Conservation (phyloP, 2,888 invertebrate species). For the Orthonychiurus folsomi region DNA sequence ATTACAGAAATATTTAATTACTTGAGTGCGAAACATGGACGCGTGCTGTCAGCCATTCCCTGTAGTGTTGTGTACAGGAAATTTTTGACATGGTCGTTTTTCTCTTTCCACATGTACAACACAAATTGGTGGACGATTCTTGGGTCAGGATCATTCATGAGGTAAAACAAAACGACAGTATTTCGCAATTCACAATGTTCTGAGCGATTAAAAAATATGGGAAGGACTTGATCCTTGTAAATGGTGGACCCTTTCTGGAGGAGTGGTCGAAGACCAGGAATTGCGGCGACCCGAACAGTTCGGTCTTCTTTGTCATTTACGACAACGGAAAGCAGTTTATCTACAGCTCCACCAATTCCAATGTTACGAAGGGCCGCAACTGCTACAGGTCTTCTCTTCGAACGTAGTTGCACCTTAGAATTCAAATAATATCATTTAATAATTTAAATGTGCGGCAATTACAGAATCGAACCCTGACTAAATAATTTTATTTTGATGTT, state of each 20-base stretch:
- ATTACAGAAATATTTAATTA: not conserved
- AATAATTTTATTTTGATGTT: not conserved
- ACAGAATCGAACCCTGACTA: not conserved
- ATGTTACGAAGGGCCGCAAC: constrained; percentile 34
- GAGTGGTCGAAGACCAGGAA: constrained; percentile 34
- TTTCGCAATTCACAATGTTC: constrained; percentile 35
- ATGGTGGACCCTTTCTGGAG: constrained; percentile 22
- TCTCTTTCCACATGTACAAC: constrained; percentile 37
- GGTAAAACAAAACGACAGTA: constrained; percentile 17
- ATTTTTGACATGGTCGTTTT: constrained; percentile 37
- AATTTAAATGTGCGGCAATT: not conserved
- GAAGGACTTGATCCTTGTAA: constrained; percentile 28
- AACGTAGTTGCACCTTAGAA: constrained; percentile 18
- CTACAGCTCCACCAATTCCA: constrained; percentile 26
- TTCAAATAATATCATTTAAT: not conserved
- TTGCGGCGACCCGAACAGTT: constrained; percentile 35
- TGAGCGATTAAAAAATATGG: constrained; percentile 35
- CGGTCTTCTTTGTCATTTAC: constrained; percentile 29
- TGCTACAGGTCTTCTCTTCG: constrained; percentile 37
- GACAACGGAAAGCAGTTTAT: constrained; percentile 30
- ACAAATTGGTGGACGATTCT: constrained; percentile 23
- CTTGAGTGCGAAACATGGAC: constrained; percentile 23
- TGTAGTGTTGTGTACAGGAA: constrained; percentile 29
- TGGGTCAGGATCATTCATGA: constrained; percentile 10
- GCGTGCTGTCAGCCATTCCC: constrained; percentile 28